These are phyloP conservation scores for Phalloptychus januarius DNA, from an alignment of 2,797 vertebrate genomes.

Conservation along the genomic window DNA sequence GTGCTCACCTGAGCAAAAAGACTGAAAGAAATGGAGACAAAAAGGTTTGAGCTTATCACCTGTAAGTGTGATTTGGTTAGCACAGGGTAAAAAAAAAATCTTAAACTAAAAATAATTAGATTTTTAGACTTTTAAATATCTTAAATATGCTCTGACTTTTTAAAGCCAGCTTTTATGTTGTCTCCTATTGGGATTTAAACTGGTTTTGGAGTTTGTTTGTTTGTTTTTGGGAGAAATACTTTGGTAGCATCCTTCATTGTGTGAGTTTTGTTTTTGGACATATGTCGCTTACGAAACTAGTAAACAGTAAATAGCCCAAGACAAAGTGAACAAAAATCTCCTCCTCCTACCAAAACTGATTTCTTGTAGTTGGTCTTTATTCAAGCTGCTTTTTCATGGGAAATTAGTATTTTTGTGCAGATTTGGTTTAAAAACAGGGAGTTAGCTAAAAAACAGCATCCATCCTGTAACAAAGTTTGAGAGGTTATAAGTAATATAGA, in stretches of 20 bases:
- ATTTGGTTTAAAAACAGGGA: not conserved
- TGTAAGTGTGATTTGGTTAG: constrained; percentile 4
- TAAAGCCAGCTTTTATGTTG: not conserved
- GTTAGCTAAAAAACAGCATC: not conserved
- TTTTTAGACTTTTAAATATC: not conserved
- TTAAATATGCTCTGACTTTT: not conserved
- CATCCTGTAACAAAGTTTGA: not conserved
- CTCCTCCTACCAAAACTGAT: not conserved
- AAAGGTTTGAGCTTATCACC: not conserved
- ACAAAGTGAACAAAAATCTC: not conserved
- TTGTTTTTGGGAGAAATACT: not conserved
- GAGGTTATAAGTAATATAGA: not conserved
- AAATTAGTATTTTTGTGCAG: not conserved
- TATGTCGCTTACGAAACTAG: not conserved
- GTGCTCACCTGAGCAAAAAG: constrained; percentile 32
- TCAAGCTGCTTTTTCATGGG: not conserved
- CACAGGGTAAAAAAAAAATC: not conserved
- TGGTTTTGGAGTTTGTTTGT: not conserved
- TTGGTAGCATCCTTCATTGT: not conserved
- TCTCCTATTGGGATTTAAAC: not conserved
- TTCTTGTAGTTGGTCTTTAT: not conserved
- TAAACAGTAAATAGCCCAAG: not conserved
- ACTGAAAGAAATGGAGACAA: constrained; percentile 8
- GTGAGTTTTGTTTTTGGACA: not conserved
- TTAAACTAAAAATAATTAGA: not conserved